Evolutionary conservation across 1,140 invertebrate species (phyloP), one percentile per base, ranked within the genome.

Genomic region (Subanguina moxae): DNA sequence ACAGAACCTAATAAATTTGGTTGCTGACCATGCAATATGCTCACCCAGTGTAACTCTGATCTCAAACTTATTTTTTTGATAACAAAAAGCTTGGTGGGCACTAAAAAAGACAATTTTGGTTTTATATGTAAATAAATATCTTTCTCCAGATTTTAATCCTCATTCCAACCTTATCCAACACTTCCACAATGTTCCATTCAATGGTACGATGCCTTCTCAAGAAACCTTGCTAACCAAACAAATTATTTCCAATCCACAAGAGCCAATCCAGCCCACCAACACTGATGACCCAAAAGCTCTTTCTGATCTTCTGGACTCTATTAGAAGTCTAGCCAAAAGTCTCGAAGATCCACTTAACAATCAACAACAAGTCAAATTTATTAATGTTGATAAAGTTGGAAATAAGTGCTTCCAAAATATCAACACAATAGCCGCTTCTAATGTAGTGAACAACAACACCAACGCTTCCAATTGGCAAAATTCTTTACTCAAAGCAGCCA

Each of bases 401-500:
- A 11, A 38, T 38, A 23, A 62, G 19, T 8, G 21, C 56, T 48
- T n/a, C 67, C 15, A 71, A 75, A 19, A 70, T 23, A 45, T 70
- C 74, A 28, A 32, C 65, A 17, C 74, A 28, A 32, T 71, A 17
- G 52, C 21, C 9, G 62, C 43, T 15, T 52, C 27, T 15, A 62
- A 76, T 17, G 52, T 42, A 15, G n/a, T 32, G 58, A 21, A 67
- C 75, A 32, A 28, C 67, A 25, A 61, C 52, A 25, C 3, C n/a
- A 45, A n/a, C 43, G 43, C 11, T 45, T 13, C 73, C 25, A 62
- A 77, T n/a, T 80, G 80, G 80, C 78, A 75, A n/a, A 62, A 65
- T 21, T 75, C 75, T 25, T 58, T 80, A 42, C 69, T 80, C 5
- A 32, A 63, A 38, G 78, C 77, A 7, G 78, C 80, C 1, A 80